Evolutionary conservation across 2,113 vertebrate genomes (phyloP).

Genomic region (Clinocottus analis): DNA sequence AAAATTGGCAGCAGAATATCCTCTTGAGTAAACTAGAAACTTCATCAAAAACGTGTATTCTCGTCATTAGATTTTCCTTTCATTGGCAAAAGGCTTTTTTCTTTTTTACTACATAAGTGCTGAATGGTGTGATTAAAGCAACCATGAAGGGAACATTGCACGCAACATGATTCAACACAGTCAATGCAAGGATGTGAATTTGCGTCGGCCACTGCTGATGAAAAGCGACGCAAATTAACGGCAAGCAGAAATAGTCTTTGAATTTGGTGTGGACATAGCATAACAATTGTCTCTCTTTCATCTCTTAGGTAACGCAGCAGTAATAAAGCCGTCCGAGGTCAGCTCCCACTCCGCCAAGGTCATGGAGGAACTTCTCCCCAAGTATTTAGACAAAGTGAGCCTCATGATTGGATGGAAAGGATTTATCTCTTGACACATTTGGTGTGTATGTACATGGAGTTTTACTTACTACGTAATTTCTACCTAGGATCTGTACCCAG

Average conservation of each 20-base stretch:
- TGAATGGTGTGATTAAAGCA: too few species aligned
- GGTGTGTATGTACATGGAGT: neutral
- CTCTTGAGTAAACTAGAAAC: neutral
- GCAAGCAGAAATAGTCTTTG: neutral
- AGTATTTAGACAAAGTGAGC: conserved; percentile 89
- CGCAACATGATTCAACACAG: too few species aligned
- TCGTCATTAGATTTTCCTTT: neutral
- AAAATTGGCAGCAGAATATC: neutral
- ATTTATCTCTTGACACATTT: neutral
- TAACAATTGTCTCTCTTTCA: neutral
- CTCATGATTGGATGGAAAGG: neutral
- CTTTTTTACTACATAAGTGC: neutral
- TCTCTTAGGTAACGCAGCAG: conserved; percentile 88
- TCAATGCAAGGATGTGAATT: too few species aligned
- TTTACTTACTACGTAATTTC: neutral
- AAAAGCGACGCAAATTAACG: neutral
- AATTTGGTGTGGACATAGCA: neutral
- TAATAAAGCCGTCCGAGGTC: conserved; percentile 92
- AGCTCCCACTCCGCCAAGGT: conserved; percentile 85
- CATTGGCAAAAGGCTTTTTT: neutral
- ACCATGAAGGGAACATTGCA: too few species aligned
- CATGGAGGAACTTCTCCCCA: conserved; percentile 86
- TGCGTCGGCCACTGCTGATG: too few species aligned
- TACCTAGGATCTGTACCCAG: conserved; percentile 86
- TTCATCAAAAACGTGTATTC: neutral